Base-by-base conservation (phyloP, 2,113 vertebrate species). In the Diadophis punctatus region DNA sequence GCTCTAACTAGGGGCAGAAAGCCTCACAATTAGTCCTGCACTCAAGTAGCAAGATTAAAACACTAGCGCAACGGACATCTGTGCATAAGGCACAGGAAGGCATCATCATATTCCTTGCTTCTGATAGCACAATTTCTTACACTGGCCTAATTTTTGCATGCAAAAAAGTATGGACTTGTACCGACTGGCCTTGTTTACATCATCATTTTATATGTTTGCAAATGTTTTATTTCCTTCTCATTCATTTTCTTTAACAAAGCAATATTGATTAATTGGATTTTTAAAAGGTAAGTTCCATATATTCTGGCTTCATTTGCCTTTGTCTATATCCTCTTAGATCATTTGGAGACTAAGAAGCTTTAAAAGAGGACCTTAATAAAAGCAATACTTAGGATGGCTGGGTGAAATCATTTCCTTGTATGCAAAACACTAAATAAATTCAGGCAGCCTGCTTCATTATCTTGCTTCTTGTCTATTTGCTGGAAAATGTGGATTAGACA, bases 371-470 rank as follows among this genome's bases (percentile, higher is more conserved):
- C 91, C 7, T 63, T 23, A 43, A n/a, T 91, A 34, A 49, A 74
- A 92, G 84, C 88, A 88, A 88, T 93, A 85, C n/a, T 43, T 95
- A 90, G 68, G 39, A 49, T 5, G 6, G 88, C n/a, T 60, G 39
- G 0, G 11, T 58, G 87, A 90, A 87, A 43, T 91, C 8, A 56
- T 84, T 92, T 87, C 68, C 23, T 27, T 39, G 8, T 6, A 60
- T 30, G 5, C 46, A 18, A n/a, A 85, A 52, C 80, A 89, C 0
- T 53, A 90, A 51, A 87, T 86, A 11, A 86, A 86, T 91, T 5
- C 18, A 95, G 88, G 16, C 43, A 87, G 2, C 68, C 12, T 80
- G 49, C 1, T 52, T 93, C 87, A 68, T 89, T 22, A 34, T 52
- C 93, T 95, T 93, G 89, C 86, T 89, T 91, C 34, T 58, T 56